Evolutionary conservation across 2,888 invertebrate species (phyloP).

Genomic region (Lepetodrilus schrolli): DNA sequence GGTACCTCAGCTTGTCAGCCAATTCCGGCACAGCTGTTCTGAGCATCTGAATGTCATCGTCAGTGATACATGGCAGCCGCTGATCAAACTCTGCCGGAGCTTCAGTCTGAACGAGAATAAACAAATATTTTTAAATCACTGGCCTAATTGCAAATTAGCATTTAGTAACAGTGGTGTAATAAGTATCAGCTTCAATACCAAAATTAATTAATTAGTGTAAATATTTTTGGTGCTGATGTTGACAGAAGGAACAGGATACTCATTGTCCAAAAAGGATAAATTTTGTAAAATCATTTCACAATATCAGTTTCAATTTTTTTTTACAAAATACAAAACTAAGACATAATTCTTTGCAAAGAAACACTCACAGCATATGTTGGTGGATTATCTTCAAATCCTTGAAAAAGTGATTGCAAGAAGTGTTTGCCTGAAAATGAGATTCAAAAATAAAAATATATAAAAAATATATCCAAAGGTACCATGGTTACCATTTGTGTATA

Average conservation of each 20-base stretch:
- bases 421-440: constrained; percentile 80
- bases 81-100: constrained; percentile 73
- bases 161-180: too few species aligned
- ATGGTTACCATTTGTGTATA: too few species aligned
- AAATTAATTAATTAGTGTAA: too few species aligned
- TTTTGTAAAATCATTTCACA: background rate
- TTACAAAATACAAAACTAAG: too few species aligned
- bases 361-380: constrained; percentile 84
- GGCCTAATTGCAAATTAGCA: background rate
- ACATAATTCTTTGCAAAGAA: too few species aligned
- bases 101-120: too few species aligned
- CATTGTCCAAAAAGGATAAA: background rate
- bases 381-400: constrained; percentile 91
- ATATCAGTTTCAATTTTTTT: too few species aligned
- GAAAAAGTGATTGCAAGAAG: constrained; percentile 87
- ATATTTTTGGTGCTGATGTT: too few species aligned
- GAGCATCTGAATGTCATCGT: constrained; percentile 72
- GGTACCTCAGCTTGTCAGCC: constrained; percentile 56
- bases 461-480: too few species aligned
- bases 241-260: background rate
- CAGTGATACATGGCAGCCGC: constrained; percentile 72
- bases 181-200: too few species aligned
- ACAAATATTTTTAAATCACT: background rate
- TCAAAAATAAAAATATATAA: too few species aligned
- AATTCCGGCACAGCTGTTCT: constrained; percentile 67